Base-by-base conservation (phyloP, 2,888 invertebrate genomes). In the Cryptocheilus praepositus region DNA sequence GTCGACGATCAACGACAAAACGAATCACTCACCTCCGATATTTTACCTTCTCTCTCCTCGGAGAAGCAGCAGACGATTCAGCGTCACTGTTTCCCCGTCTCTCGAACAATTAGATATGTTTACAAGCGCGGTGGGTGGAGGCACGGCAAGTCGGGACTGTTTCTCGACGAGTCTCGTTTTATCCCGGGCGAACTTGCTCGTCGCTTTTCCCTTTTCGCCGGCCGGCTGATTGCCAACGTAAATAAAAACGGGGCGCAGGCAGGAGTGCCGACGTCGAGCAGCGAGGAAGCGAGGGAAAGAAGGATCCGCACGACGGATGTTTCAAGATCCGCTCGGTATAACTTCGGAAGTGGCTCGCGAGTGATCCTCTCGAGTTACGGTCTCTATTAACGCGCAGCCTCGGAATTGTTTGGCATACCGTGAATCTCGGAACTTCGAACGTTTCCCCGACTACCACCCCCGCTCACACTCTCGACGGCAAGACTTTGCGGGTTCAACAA, bases 51-150 rank as follows among this genome's bases (percentile, higher is more conserved):
- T 7, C 13, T 5, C 45, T 45, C 7, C 15, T 16, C 45, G 2
- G 3, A 16, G 36, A 25, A 43, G 36, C 28, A 55, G 22, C 25
- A 21, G n/a, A 56, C 19, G 43, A 13, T 8, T 2, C 7, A 45
- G 16, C 25, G 25, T 22, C 8, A 3, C 25, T 16, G n/a, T 3
- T 16, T 58, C 22, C 11, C 44, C 21, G 13, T 63, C 64, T 61
- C 64, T 25, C 59, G 64, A 71, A 76, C 73, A 76, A 76, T 76
- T 67, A 71, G 71, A 67, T 71, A 59, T 65, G 64, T 76, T 61
- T 67, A 68, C 65, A 61, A 64, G 44, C 36, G n/a, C 15, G 13
- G 43, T 18, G 8, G 49, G 49, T 49, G 16, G 16, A 11, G 36
- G 13, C 8, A n/a, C 49, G 15, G 49, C 49, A 5, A 18, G 49